phyloP scores from a whole-genome alignment of 1,140 invertebrate genomes.

The Agrilus planipennis region DNA sequence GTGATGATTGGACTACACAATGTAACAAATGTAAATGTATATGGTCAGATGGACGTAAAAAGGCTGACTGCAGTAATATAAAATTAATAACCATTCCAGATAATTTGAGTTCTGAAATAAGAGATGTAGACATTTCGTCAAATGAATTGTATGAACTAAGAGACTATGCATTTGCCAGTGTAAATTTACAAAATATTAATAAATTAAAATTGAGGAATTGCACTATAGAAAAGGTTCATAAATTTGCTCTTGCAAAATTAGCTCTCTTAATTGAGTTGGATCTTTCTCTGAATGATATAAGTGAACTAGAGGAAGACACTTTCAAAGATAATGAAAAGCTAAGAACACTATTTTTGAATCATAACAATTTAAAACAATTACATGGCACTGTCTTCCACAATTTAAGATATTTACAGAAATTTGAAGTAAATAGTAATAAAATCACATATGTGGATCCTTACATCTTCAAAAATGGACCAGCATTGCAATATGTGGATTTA shows the following conservation, averaged over 20 bases:
- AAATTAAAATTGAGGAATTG: slow-evolving; percentile 64
- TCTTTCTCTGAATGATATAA: slow-evolving; percentile 64
- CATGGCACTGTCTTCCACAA: slow-evolving; percentile 66
- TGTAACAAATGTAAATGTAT: slow-evolving; percentile 56
- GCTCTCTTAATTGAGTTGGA: slow-evolving; percentile 75
- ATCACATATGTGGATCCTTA: slow-evolving; percentile 54
- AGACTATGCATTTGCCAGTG: slow-evolving; percentile 54
- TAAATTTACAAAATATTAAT: slow-evolving; percentile 64
- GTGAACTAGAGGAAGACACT: slow-evolving; percentile 51
- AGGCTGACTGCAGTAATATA: slow-evolving; percentile 58
- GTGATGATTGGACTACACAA: slow-evolving; percentile 44
- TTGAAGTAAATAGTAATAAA: slow-evolving; percentile 63
- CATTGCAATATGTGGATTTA: slow-evolving; percentile 53
- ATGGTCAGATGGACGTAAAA: slow-evolving; percentile 69
- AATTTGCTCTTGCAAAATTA: slow-evolving; percentile 60
- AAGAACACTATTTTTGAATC: slow-evolving; percentile 54
- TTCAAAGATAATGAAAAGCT: slow-evolving; percentile 58
- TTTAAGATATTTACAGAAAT: slow-evolving; percentile 56
- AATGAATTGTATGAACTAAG: slow-evolving; percentile 56
- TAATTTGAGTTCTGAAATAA: slow-evolving; percentile 58
- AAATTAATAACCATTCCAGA: slow-evolving; percentile 49
- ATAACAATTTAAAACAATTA: slow-evolving; percentile 58
- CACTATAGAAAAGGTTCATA: slow-evolving; percentile 53
- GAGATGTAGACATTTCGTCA: slow-evolving; percentile 60
- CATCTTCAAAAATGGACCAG: slow-evolving; percentile 57